Percentiles rank a stretch among this genome's conserved stretches.
Evolutionary conservation across 2,888 invertebrate genomes (phyloP).

Genomic region (Alitta virens): DNA sequence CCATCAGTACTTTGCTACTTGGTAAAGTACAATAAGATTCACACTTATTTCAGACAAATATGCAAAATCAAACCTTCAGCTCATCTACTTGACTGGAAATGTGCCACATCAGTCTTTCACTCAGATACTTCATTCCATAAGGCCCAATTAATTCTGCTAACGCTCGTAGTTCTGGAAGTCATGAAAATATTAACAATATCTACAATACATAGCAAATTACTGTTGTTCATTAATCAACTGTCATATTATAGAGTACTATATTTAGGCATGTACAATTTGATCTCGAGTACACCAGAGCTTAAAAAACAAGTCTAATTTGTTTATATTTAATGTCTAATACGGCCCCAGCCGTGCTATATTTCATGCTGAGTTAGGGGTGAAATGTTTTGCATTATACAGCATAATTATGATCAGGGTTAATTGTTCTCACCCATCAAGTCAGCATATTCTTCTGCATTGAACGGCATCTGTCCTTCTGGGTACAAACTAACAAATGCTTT

Average conservation of each 20-base stretch:
- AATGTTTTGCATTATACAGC: background rate
- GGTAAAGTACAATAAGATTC: too few relatives aligned
- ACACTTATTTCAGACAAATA: too few relatives aligned
- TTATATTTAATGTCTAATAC: too few relatives aligned
- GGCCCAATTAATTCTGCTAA: constrained; percentile 96
- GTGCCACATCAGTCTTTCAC: constrained; percentile 95
- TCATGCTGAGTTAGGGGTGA: background rate
- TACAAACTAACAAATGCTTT: constrained; percentile 88
- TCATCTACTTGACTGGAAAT: constrained; percentile 97
- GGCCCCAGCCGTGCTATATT: too few relatives aligned
- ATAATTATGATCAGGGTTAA: background rate
- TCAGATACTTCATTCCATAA: constrained; percentile 95
- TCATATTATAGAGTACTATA: too few relatives aligned
- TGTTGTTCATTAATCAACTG: too few relatives aligned
- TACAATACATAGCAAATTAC: too few relatives aligned
- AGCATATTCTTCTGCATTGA: constrained; percentile 97
- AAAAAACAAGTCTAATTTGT: too few relatives aligned
- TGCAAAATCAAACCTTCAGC: constrained; percentile 68
- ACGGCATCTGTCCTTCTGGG: constrained; percentile 86
- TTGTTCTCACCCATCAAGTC: constrained; percentile 69
- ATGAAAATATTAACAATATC: too few relatives aligned
- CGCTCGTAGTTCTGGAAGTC: constrained; percentile 76
- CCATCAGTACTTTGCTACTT: too few relatives aligned
- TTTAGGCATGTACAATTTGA: too few relatives aligned
- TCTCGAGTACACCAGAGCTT: too few relatives aligned